Conservation (phyloP, 2,888 invertebrate species). For the Cosmorhoe ocellata region DNA sequence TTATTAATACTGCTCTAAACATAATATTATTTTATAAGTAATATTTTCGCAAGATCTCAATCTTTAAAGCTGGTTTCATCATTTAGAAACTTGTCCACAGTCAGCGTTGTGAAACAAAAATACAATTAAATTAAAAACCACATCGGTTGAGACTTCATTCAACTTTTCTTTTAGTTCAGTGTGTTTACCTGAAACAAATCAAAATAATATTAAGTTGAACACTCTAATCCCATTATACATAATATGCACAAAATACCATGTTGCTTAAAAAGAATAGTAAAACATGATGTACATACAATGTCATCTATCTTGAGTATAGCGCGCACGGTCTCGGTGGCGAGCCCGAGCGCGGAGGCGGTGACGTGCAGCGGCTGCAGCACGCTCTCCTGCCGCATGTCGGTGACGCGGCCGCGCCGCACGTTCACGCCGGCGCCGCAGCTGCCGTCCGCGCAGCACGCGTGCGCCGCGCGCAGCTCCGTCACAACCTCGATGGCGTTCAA, state of each 20-base stretch:
- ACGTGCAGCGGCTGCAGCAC: conserved; percentile 99
- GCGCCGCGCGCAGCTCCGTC: conserved; percentile 96
- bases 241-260: too few relatives aligned
- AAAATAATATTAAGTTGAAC: too few relatives aligned
- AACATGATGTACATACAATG: conserved; percentile 89
- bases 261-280: too few relatives aligned
- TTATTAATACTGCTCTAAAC: conserved; percentile 19
- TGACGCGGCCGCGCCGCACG: conserved; percentile 97
- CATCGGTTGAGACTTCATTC: conserved; percentile 22
- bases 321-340: conserved; percentile 98
- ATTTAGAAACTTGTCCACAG: too few relatives aligned
- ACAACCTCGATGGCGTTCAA: conserved; percentile 97
- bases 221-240: too few relatives aligned
- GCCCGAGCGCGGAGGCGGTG: conserved; percentile 94
- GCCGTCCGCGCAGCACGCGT: conserved; percentile 87
- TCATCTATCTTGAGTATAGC: conserved; percentile 99
- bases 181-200: conserved; percentile 79
- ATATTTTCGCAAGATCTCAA: conserved; percentile 11
- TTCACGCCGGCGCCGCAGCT: conserved; percentile 96
- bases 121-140: conserved; percentile 24
- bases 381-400: conserved; percentile 98
- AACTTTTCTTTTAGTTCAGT: conserved; percentile 52
- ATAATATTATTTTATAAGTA: conserved; percentile 8
- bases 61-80: conserved; percentile 1
- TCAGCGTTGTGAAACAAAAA: conserved; percentile 4